These are phyloP conservation scores for Pangasius sanitwongsei DNA, from an alignment of 2,797 vertebrate species.

Conservation along the genomic window DNA sequence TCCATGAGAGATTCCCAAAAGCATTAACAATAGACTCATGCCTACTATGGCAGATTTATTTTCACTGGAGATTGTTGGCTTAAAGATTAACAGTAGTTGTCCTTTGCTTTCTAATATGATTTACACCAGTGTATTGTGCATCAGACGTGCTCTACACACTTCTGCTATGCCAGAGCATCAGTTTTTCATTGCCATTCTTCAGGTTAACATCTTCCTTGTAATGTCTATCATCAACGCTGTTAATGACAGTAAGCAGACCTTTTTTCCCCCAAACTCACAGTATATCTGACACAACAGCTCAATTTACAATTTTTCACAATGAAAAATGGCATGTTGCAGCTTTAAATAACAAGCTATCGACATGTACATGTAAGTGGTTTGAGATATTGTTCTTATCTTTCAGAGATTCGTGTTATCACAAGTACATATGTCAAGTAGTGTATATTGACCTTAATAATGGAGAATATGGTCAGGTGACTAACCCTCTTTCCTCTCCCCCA, in stretches of 20 bases:
- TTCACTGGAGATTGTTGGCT: neutral
- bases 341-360: neutral
- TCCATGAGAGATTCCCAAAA: neutral
- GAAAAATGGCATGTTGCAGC: neutral
- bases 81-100: neutral
- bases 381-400: neutral
- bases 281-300: neutral
- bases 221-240: neutral
- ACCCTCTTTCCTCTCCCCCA: neutral
- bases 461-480: neutral
- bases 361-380: neutral
- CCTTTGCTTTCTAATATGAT: neutral
- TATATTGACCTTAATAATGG: slow-evolving; percentile 31
- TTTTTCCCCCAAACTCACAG: neutral
- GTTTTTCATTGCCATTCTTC: neutral
- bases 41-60: neutral
- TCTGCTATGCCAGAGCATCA: neutral
- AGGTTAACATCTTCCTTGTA: neutral
- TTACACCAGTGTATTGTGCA: neutral
- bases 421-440: neutral
- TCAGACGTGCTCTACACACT: neutral
- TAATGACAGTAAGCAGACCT: neutral
- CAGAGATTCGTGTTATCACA: slow-evolving; percentile 1
- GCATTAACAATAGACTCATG: neutral
- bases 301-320: neutral